Conservation (phyloP, 2,888 invertebrate species). For the Monopis laevigella region DNA sequence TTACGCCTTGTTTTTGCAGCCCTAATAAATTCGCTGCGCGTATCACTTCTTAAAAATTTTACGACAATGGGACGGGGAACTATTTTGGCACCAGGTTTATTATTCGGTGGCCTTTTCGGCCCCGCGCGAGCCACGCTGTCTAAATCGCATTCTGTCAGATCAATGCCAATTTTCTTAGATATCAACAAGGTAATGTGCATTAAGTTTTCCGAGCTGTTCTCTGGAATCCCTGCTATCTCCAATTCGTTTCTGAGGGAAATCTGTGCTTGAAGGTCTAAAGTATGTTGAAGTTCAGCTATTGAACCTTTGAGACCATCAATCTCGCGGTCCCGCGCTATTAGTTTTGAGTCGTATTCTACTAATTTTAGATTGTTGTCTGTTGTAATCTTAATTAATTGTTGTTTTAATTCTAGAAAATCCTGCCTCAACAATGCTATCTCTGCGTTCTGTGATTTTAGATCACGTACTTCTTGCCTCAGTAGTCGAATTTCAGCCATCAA, state of each 20-base stretch:
- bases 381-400: not conserved
- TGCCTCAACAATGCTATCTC: constrained; percentile 1
- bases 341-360: not conserved
- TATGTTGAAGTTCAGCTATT: constrained; percentile 14
- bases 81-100: not conserved
- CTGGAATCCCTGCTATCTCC: constrained; percentile 8
- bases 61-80: constrained; percentile 19
- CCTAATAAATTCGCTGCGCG: constrained; percentile 19
- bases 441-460: not conserved
- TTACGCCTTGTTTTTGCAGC: constrained; percentile 20
- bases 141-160: constrained; percentile 3
- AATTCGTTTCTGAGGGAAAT: constrained; percentile 4
- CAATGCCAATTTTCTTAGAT: constrained; percentile 3
- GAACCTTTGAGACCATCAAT: constrained; percentile 11
- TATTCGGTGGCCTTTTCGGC: too few relatives aligned
- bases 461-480: not conserved
- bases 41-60: constrained; percentile 17
- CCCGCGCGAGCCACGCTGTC: constrained; percentile 2
- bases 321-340: constrained; percentile 4
- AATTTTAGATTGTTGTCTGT: not conserved
- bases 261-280: constrained; percentile 13
- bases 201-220: constrained; percentile 3
- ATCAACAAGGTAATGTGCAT: not conserved
- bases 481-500: not conserved
- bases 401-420: not conserved